Conservation (phyloP, 2,888 invertebrate genomes). For the Oegoconia quadripuncta region DNA sequence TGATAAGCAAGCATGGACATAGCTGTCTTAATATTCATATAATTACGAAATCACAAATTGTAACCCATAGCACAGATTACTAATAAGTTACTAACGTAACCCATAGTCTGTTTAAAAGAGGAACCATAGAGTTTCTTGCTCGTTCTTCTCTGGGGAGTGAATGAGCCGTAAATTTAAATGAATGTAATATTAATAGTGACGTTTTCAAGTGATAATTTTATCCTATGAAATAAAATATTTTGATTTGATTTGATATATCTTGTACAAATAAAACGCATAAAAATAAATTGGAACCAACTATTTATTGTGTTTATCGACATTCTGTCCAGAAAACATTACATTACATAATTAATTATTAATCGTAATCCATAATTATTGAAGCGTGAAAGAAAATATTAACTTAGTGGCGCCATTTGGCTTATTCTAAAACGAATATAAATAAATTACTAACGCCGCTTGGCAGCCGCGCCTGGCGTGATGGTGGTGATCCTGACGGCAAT, state of each 20-base stretch:
- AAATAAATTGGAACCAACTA: slow-evolving; percentile 74
- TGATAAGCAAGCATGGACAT: no score
- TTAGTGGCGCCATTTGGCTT: slow-evolving; percentile 66
- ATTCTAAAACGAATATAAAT: slow-evolving; percentile 78
- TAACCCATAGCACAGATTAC: no score
- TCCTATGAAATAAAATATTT: no score
- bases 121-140: no score
- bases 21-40: no score
- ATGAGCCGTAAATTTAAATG: no score
- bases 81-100: no score
- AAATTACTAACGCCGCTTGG: slow-evolving; percentile 46
- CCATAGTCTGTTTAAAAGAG: no score
- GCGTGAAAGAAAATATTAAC: slow-evolving; percentile 69
- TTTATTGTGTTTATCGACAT: slow-evolving; percentile 80
- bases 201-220: no score
- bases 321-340: slow-evolving; percentile 72
- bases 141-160: no score
- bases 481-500: slow-evolving; percentile 29
- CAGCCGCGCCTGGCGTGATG: slow-evolving; percentile 42
- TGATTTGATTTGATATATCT: neutral
- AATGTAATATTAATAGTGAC: no score
- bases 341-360: slow-evolving; percentile 57
- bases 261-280: slow-evolving; percentile 39
- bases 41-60: no score
- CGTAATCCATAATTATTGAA: slow-evolving; percentile 56